These are phyloP conservation scores for Brachyistius frenatus DNA, from an alignment of 2,113 vertebrate genomes.

Conservation along the genomic window DNA sequence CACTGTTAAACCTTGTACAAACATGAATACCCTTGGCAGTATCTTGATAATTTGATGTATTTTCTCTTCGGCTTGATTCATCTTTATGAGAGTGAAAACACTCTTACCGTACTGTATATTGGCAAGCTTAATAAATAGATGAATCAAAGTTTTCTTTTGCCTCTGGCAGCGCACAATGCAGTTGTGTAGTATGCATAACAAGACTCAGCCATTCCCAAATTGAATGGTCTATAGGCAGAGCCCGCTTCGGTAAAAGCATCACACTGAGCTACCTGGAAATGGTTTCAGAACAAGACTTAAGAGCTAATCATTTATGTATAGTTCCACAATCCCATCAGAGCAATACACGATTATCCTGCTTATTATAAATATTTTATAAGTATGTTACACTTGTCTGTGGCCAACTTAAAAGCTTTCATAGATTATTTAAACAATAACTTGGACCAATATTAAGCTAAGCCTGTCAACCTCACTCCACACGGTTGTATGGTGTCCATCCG, in stretches of 20 bases:
- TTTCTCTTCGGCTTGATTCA: conserved; percentile 57
- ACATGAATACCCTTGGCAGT: conserved; percentile 70
- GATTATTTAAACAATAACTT: conserved; percentile 76
- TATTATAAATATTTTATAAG: conserved; percentile 83
- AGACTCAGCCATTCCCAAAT: conserved; percentile 37
- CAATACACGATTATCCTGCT: conserved; percentile 78
- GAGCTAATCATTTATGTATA: conserved; percentile 76
- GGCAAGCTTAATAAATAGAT: conserved; percentile 43
- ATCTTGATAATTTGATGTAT: conserved; percentile 61
- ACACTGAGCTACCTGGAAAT: conserved; percentile 52
- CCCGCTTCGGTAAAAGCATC: conserved; percentile 58
- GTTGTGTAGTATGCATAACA: conserved; percentile 34
- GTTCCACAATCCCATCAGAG: conserved; percentile 71
- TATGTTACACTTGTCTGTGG: conserved; percentile 60
- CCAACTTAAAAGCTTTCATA: conserved; percentile 77
- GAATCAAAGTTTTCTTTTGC: conserved; percentile 33
- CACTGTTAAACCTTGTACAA: conserved; percentile 74
- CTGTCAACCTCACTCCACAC: conserved; percentile 54
- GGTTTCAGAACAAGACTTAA: conserved; percentile 59
- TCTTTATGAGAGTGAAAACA: conserved; percentile 49
- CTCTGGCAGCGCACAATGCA: conserved; percentile 13
- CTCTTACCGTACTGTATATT: conserved; percentile 16
- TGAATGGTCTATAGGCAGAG: conserved; percentile 4
- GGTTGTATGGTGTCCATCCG: conserved; percentile 52
- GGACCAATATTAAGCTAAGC: conserved; percentile 59